phyloP scores from a whole-genome alignment of 2,113 vertebrate genomes.

The Hyaena hyaena region DNA sequence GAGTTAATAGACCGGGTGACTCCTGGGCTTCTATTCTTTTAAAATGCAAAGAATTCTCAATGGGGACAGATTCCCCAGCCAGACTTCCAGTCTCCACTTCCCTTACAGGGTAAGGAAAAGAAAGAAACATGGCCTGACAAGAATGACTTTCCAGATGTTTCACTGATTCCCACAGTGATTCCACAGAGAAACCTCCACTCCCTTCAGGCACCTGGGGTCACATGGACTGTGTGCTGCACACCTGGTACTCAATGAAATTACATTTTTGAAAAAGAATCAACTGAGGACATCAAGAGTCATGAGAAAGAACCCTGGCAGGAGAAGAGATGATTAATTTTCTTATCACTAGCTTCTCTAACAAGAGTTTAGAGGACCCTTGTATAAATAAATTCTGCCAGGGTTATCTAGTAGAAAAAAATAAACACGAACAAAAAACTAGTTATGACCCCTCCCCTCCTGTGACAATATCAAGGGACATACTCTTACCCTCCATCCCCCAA shows the following conservation, averaged over 20 bases:
- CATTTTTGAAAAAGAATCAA: constrained; percentile 64
- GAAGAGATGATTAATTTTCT: not conserved
- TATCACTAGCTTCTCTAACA: not conserved
- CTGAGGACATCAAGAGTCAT: constrained; percentile 23
- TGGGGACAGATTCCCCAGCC: not conserved
- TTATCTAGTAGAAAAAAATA: not conserved
- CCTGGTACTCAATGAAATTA: constrained; percentile 23
- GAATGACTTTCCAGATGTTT: constrained; percentile 59
- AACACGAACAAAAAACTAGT: not conserved
- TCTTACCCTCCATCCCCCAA: not conserved
- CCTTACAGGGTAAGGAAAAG: not conserved
- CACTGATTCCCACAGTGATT: constrained; percentile 66
- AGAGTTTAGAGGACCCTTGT: not conserved
- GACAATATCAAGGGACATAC: not conserved
- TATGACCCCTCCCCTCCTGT: not conserved
- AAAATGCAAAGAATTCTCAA: constrained; percentile 41
- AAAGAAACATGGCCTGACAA: constrained; percentile 48
- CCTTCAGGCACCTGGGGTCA: not conserved
- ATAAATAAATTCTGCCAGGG: not conserved
- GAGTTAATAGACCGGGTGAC: constrained; percentile 43
- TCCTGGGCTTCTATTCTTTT: not conserved
- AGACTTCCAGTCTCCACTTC: not conserved
- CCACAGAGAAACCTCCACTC: constrained; percentile 55
- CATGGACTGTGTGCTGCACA: not conserved
- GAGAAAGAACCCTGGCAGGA: not conserved